Base-by-base conservation (phyloP, 2,113 vertebrate genomes). In the Meriones unguiculatus region DNA sequence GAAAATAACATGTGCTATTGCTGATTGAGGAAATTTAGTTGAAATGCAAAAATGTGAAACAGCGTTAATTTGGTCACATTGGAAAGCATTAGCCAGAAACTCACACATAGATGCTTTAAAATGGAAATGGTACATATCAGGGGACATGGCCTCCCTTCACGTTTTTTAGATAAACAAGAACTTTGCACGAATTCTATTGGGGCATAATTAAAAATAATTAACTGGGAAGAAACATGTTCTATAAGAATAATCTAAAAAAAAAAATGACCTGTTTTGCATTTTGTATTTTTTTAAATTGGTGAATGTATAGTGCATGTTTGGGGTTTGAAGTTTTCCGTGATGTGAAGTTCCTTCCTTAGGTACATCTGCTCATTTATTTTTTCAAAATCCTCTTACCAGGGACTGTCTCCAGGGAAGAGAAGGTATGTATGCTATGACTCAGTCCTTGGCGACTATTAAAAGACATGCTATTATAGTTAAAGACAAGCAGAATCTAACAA, bases 141-240 rank as follows among this genome's bases (percentile, higher is more conserved):
- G 94, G 69, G 50, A 90, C 80, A 54, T 1, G 88, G 35, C 78
- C 76, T 92, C 76, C 5, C 90, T 96, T 89, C 90, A 46, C 69
- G 41, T 62, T 91, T 92, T 95, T 95, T 80, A 90, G 88, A 92
- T 92, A 96, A 97, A 93, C 77, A 93, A 95, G 64, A 92, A 97
- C 75, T 95, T 94, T 92, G 52, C 35, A 94, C 80, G 92, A 95
- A 98, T 95, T 95, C 98, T 97, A 92, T 87, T 86, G 95, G 69
- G 97, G 88, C n/a, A 78, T 95, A 97, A 97, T 97, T 97, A 97
- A 96, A 98, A 97, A 94, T 97, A 97, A 98, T 95, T 95, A 95
- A 92, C 57, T 32, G 17, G 28, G 25, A 78, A 93, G 64, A 91
- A 22, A 92, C 22, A 32, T 82, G 77, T 78, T 96, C 93, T 89